phyloP scores from a whole-genome alignment of 2,888 invertebrate species.

The Epinotia nisella region DNA sequence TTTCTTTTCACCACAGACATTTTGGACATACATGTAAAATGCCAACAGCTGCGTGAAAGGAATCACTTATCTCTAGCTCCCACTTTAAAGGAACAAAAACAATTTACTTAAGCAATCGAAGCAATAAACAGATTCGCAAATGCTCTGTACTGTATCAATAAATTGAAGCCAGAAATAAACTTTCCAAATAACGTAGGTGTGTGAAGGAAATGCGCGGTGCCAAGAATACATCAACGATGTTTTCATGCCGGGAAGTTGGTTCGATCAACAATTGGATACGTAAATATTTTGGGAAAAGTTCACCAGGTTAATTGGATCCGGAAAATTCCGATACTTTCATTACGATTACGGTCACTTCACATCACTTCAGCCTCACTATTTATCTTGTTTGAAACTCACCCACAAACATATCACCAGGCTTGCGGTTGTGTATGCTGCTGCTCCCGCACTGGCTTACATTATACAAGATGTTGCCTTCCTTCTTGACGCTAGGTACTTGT shows the following conservation, averaged over 20 bases:
- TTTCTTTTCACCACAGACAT: no score
- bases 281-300: conserved; percentile 19
- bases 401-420: no score
- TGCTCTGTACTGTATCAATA: conserved; percentile 26
- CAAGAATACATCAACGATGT: conserved; percentile 33
- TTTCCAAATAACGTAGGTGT: conserved; percentile 35
- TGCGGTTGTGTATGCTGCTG: no score
- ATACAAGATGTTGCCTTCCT: no score
- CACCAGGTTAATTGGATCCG: background rate
- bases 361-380: no score
- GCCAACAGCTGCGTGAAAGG: no score
- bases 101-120: background rate
- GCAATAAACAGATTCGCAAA: background rate
- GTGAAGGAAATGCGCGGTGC: conserved; percentile 20
- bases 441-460: no score
- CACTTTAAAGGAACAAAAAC: background rate
- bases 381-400: no score
- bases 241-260: conserved; percentile 19
- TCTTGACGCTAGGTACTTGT: no score
- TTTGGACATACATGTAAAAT: no score
- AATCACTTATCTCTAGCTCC: background rate
- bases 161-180: conserved; percentile 27
- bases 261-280: conserved; percentile 11
- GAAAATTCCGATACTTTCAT: background rate
- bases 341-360: background rate